Conservation (phyloP, 1,140 invertebrate species). For the Trachelipus rathkii region DNA sequence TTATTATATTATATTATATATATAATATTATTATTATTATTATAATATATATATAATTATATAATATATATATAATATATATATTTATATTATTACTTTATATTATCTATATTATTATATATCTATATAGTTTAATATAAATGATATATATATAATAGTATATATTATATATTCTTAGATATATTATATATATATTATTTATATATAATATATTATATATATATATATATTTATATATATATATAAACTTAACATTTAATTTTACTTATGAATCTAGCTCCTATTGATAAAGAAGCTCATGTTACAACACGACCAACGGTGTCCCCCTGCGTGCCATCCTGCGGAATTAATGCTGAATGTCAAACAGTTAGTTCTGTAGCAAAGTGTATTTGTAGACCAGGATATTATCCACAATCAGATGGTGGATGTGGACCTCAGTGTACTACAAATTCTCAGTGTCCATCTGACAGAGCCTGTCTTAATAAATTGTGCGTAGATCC, state of each 20-base stretch:
- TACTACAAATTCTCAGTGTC: slow-evolving; percentile 58
- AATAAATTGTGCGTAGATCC: slow-evolving; percentile 73
- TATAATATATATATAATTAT: too few relatives aligned
- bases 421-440: slow-evolving; percentile 82
- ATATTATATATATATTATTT: not conserved
- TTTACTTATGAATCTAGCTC: slow-evolving; percentile 22
- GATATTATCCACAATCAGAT: slow-evolving; percentile 53
- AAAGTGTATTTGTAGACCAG: slow-evolving; percentile 48
- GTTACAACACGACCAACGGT: not conserved
- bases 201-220: slow-evolving; percentile 2
- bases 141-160: not conserved
- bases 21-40: too few relatives aligned
- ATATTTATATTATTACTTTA: too few relatives aligned
- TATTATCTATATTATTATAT: too few relatives aligned
- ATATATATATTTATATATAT: not conserved
- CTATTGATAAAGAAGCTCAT: not conserved
- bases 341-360: slow-evolving; percentile 46
- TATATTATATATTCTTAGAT: slow-evolving; percentile 6
- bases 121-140: too few relatives aligned
- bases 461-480: slow-evolving; percentile 54
- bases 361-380: slow-evolving; percentile 38
- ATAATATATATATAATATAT: too few relatives aligned
- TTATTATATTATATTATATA: too few relatives aligned
- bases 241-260: not conserved
- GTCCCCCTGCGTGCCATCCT: slow-evolving; percentile 47